A percentile compares a stretch with the other conserved stretches of the same genome.
Evolutionary conservation across 2,797 vertebrate genomes (phyloP).

Genomic region (Garrulus glandarius): DNA sequence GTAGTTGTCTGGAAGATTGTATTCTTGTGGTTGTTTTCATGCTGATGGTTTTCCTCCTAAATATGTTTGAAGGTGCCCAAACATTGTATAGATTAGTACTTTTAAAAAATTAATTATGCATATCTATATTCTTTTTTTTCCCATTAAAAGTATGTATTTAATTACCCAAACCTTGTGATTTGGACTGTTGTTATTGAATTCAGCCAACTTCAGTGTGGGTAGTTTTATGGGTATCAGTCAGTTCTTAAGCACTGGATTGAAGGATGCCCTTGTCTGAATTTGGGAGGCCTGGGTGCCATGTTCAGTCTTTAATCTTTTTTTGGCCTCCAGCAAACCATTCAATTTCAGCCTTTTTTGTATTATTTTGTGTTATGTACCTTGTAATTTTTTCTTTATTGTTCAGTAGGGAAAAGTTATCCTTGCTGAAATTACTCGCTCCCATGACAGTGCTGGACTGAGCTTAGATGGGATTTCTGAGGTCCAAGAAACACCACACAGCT

Average conservation of each 20-base stretch:
- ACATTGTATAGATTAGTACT: neutral
- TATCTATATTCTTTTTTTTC: neutral
- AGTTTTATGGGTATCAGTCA: neutral
- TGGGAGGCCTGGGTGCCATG: accelerated
- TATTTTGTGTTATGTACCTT: neutral
- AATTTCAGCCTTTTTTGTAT: neutral
- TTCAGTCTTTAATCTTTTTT: neutral
- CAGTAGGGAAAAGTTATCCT: neutral
- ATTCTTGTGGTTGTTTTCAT: neutral
- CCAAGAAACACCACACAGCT: neutral
- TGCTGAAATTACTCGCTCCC: neutral
- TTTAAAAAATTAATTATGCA: neutral
- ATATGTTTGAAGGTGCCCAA: neutral
- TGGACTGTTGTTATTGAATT: neutral
- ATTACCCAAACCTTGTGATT: neutral
- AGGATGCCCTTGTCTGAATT: neutral
- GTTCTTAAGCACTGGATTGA: neutral
- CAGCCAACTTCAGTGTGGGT: neutral
- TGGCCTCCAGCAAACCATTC: neutral
- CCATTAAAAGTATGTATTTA: neutral
- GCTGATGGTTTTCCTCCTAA: neutral
- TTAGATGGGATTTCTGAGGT: neutral
- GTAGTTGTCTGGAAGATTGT: neutral
- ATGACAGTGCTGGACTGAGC: neutral
- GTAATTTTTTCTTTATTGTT: neutral